Evolutionary conservation across 2,797 vertebrate genomes (phyloP), one percentile per base, ranked within the genome.

Genomic region (Crocodylus rhombifer): DNA sequence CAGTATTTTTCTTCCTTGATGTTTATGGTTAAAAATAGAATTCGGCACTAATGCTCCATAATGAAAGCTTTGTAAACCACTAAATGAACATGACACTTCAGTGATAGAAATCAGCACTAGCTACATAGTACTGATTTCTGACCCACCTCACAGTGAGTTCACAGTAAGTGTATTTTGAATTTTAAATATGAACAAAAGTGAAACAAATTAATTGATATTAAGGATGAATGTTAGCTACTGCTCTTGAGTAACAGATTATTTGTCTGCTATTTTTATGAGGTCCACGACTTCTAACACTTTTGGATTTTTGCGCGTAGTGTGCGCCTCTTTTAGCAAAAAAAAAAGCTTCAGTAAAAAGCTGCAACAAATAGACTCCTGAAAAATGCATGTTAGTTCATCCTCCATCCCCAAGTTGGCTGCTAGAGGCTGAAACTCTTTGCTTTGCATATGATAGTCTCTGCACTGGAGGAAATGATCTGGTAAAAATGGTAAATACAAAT

Each of bases 1-100:
- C 97, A 97, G 90, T 96, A 76, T 30, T 89, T 94, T 91, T 80
- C 83, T 91, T 93, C 42, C 67, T 93, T 96, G 91, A 42, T 61
- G 97, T 82, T 71, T 97, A 13, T 96, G 77, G 30, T 84, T 95
- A 55, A 89, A 88, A 80, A 64, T 7, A 69, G 88, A 92, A 84
- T 23, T 9, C 13, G 3, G 63, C 23, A 92, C 13, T 73, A 51
- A 25, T 71, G 36, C 69, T 88, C 86, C 88, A 20, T 65, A 81
- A 26, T n/a, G 10, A 77, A 89, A 80, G 5, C 60, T 83, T 51
- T 21, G 71, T 65, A 36, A 42, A 73, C 36, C 36, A 51, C 23
- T 23, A 51, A 36, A 42, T 73, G 69, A 42, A 73, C 33, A 71
- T 4, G 14, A 71, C 33, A 5, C 20, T 71, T 71, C 13, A 15